A percentile compares a stretch with the other conserved stretches of the same genome.
These are phyloP conservation scores for Channa argus DNA, from an alignment of 2,113 vertebrate genomes.

Conservation along the genomic window DNA sequence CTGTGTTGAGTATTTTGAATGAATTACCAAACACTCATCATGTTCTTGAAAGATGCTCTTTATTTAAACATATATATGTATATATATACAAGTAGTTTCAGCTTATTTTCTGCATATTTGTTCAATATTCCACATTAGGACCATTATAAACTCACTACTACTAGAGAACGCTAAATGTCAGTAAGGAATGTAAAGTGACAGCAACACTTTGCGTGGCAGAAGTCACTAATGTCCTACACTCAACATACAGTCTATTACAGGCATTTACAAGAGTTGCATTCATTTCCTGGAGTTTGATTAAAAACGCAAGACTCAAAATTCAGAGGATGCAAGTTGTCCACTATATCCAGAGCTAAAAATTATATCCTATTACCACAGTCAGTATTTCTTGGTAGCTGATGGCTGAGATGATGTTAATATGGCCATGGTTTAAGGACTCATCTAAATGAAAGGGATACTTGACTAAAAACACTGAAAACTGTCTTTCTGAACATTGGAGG, in stretches of 20 bases:
- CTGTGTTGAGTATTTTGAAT: not conserved
- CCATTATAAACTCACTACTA: conserved; percentile 64
- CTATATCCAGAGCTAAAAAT: conserved; percentile 17
- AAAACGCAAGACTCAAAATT: conserved; percentile 57
- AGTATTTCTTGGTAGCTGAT: conserved; percentile 24
- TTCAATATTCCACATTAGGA: conserved; percentile 59
- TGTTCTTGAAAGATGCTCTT: conserved; percentile 82
- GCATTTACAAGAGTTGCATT: conserved; percentile 74
- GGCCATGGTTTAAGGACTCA: not conserved
- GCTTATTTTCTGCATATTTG: conserved; percentile 74
- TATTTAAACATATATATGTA: conserved; percentile 76
- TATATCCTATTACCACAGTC: not conserved
- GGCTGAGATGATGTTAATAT: conserved; percentile 1
- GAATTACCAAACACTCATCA: rapidly evolving
- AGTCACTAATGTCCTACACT: conserved; percentile 71
- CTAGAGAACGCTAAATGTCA: conserved; percentile 58
- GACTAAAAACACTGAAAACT: no score
- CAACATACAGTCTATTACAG: conserved; percentile 55
- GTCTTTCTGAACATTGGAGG: no score
- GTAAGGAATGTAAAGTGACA: conserved; percentile 56
- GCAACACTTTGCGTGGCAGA: conserved; percentile 49
- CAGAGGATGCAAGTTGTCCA: conserved; percentile 45
- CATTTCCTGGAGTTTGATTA: conserved; percentile 47
- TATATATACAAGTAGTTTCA: conserved; percentile 75
- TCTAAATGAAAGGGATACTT: no score